These are phyloP conservation scores for Rhinatrema bivittatum DNA, from an alignment of 2,797 vertebrate genomes.

Conservation along the genomic window DNA sequence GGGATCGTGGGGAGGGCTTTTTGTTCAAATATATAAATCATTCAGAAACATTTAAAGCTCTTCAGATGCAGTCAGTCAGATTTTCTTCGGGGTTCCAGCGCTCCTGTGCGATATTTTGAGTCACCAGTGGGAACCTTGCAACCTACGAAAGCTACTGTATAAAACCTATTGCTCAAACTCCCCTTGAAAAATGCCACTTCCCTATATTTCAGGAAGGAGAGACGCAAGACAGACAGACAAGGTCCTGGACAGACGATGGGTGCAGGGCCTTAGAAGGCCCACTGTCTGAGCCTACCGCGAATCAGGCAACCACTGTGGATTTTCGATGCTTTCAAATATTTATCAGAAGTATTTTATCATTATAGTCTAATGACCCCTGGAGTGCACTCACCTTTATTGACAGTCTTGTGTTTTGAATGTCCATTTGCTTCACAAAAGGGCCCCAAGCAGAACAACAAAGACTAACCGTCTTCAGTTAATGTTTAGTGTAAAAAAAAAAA, in stretches of 20 bases:
- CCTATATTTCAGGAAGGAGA: no score
- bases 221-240: no score
- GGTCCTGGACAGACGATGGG: no score
- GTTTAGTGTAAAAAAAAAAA: constrained; percentile 55
- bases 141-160: no score
- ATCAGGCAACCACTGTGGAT: constrained; percentile 32
- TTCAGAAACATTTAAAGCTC: constrained; percentile 14
- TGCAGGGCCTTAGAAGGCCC: constrained; percentile 39
- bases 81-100: constrained; percentile 15
- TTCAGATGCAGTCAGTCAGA: constrained; percentile 16
- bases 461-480: constrained; percentile 55
- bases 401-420: constrained; percentile 50
- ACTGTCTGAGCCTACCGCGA: constrained; percentile 45
- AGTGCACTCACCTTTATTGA: constrained; percentile 67
- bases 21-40: constrained; percentile 14
- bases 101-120: no score
- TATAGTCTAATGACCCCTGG: constrained; percentile 58
- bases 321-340: constrained; percentile 63
- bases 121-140: no score
- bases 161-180: no score
- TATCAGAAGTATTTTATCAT: constrained; percentile 56
- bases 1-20: constrained; percentile 12
- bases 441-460: constrained; percentile 56
- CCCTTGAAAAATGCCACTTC: no score
- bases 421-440: constrained; percentile 56